These are phyloP conservation scores for Nomada flava DNA, from an alignment of 2,888 invertebrate species.

Conservation along the genomic window DNA sequence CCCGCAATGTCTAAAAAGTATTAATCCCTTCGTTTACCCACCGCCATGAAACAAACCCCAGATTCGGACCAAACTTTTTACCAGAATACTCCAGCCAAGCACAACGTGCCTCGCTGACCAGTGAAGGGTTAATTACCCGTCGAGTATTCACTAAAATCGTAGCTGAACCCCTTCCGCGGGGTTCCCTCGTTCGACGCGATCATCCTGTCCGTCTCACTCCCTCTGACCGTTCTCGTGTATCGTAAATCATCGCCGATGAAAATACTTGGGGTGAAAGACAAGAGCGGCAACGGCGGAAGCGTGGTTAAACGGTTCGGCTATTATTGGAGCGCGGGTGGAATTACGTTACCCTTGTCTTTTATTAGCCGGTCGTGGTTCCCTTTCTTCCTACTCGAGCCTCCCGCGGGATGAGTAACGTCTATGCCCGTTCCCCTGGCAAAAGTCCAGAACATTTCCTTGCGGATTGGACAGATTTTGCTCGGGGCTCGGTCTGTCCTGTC, in stretches of 20 bases:
- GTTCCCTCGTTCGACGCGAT: background rate
- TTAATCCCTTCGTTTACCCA: no score
- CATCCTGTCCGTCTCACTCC: background rate
- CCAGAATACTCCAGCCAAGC: no score
- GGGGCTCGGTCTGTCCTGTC: slow-evolving; percentile 46
- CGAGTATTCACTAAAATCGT: no score
- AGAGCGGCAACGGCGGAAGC: slow-evolving; percentile 65
- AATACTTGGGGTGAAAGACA: slow-evolving; percentile 57
- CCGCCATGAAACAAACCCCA: no score
- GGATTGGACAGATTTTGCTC: slow-evolving; percentile 62
- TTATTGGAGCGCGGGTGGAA: slow-evolving; percentile 75
- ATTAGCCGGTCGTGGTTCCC: slow-evolving; percentile 66
- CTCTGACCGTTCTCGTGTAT: background rate
- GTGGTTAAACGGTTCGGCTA: slow-evolving; percentile 68
- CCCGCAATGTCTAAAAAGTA: no score
- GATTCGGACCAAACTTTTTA: no score
- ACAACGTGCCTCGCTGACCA: no score
- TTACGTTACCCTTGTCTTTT: slow-evolving; percentile 74
- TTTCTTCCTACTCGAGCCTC: slow-evolving; percentile 62
- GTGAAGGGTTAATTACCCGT: no score
- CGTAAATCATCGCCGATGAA: slow-evolving; percentile 61
- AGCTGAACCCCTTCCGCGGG: no score
- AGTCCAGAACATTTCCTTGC: slow-evolving; percentile 55
- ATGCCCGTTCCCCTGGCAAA: slow-evolving; percentile 56
- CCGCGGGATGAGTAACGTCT: slow-evolving; percentile 67